A percentile compares a stretch with the other conserved stretches of the same genome.
These are phyloP conservation scores for Neria commutata DNA, from an alignment of 2,888 invertebrate species.

Conservation along the genomic window DNA sequence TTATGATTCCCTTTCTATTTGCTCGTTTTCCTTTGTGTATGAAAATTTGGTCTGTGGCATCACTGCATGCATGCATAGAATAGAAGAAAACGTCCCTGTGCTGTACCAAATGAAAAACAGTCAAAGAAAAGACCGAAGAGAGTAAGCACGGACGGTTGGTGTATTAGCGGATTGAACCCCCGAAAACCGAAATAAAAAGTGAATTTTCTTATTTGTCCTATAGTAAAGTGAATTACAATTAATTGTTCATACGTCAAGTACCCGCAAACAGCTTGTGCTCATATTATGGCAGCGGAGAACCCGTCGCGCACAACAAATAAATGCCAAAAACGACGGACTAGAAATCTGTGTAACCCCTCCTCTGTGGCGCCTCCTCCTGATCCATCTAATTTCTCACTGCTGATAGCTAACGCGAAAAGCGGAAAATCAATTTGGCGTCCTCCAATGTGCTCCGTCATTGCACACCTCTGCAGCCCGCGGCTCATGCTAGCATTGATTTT, in stretches of 20 bases:
- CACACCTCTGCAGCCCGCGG: background rate
- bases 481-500: constrained; percentile 1
- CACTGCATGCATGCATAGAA: too few species aligned
- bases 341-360: constrained; percentile 8
- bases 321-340: constrained; percentile 34
- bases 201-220: too few species aligned
- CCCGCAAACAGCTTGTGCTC: too few species aligned
- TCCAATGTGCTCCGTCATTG: constrained; percentile 28
- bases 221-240: background rate
- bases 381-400: too few species aligned
- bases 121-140: background rate
- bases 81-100: too few species aligned
- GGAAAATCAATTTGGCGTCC: constrained; percentile 44
- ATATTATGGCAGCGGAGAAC: constrained; percentile 22
- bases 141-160: background rate
- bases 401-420: constrained; percentile 35
- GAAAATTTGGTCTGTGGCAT: too few species aligned
- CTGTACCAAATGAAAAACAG: too few species aligned
- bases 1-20: too few species aligned
- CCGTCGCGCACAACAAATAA: constrained; percentile 24
- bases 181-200: too few species aligned
- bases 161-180: background rate
- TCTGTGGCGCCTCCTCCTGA: background rate
- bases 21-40: too few species aligned
- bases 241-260: too few species aligned